These are phyloP conservation scores for Pterois miles DNA, from an alignment of 2,797 vertebrate genomes.

Conservation along the genomic window DNA sequence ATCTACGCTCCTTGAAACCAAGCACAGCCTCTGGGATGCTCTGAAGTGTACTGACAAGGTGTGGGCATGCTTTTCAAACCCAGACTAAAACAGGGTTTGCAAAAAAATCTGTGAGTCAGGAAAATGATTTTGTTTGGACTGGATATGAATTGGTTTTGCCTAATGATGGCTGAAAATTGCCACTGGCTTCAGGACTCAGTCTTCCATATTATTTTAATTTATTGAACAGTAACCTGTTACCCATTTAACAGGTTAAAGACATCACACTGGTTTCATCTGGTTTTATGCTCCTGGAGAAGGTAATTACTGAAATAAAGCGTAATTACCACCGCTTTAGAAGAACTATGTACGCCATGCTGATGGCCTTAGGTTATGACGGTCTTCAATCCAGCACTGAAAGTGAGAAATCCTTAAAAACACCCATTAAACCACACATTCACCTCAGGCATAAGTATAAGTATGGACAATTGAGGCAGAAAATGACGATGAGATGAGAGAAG, in stretches of 20 bases:
- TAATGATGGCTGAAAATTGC: neutral
- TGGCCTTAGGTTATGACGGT: neutral
- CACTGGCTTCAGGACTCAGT: neutral
- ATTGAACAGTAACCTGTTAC: constrained; percentile 6
- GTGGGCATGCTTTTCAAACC: constrained; percentile 58
- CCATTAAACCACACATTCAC: neutral
- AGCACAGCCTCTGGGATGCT: constrained; percentile 59
- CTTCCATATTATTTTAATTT: constrained; percentile 4
- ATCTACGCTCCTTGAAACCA: constrained; percentile 58
- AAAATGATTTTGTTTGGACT: neutral
- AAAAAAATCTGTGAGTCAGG: constrained; percentile 25
- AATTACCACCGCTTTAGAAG: neutral
- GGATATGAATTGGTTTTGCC: constrained; percentile 8
- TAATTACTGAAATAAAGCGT: constrained; percentile 15
- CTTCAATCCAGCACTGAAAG: neutral
- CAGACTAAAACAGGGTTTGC: constrained; percentile 19
- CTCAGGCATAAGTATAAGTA: neutral
- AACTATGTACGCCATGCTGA: neutral
- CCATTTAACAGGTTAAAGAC: constrained; percentile 1
- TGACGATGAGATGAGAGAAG: constrained; percentile 8
- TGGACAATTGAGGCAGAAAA: constrained; percentile 14
- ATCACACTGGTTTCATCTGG: neutral
- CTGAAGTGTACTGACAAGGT: constrained; percentile 56
- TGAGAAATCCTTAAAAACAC: neutral
- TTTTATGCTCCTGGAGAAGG: constrained; percentile 1